These are phyloP conservation scores for Atethmia centrago DNA, from an alignment of 2,888 invertebrate genomes.

Conservation along the genomic window DNA sequence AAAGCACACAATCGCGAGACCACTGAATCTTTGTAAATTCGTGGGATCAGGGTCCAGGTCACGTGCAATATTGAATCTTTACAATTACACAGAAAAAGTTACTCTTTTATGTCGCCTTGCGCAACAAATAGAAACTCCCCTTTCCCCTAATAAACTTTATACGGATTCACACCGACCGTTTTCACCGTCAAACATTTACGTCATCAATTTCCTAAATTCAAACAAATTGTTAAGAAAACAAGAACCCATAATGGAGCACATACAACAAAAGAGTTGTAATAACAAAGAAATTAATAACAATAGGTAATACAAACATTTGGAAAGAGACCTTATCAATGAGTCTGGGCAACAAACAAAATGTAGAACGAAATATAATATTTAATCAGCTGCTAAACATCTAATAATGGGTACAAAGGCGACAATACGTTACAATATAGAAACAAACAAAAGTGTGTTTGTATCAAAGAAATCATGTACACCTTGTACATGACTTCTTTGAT, in stretches of 20 bases:
- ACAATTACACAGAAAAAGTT: background rate
- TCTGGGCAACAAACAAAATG: constrained; percentile 38
- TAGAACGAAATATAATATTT: constrained; percentile 51
- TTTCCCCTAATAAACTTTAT: background rate
- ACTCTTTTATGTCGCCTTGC: no score
- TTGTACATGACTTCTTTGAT: background rate
- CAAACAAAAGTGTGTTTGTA: constrained; percentile 25
- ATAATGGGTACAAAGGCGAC: constrained; percentile 50
- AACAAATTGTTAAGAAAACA: constrained; percentile 21
- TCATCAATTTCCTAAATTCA: background rate
- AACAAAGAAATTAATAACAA: constrained; percentile 54
- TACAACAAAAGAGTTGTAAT: constrained; percentile 48
- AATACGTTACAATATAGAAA: constrained; percentile 26
- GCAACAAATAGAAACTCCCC: background rate
- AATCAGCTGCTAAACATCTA: constrained; percentile 59
- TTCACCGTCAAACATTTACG: background rate
- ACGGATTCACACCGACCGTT: constrained; percentile 8
- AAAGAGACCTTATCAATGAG: constrained; percentile 56
- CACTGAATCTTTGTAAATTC: background rate
- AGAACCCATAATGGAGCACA: constrained; percentile 23
- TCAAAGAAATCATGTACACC: no score
- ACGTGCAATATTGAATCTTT: background rate
- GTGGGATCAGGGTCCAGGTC: no score
- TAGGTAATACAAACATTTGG: constrained; percentile 30
- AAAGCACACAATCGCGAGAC: background rate